Evolutionary conservation across 2,113 vertebrate species (phyloP), one percentile per base, ranked within the genome.

Genomic region (Anoura caudifer): DNA sequence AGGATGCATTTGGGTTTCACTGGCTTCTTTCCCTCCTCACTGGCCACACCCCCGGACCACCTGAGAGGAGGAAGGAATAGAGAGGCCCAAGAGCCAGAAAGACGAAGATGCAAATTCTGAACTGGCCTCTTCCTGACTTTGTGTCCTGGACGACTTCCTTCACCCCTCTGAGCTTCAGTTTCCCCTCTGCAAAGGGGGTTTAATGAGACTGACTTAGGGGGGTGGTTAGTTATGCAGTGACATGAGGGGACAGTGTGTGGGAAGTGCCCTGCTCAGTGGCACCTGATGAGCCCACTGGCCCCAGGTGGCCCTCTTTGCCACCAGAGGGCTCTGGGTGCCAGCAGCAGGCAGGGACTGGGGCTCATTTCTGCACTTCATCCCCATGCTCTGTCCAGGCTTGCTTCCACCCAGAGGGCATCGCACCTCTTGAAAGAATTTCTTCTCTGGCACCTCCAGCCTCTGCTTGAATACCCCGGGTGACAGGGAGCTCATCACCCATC

Each of bases 171-270:
- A 59, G 73, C 67, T 24, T 81, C 54, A 7, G 20, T 3, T 10
- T n/a, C 19, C 16, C 47, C 43, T 16, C 88, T 50, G 26, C 41
- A 33, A n/a, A 72, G 43, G 36, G 36, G 54, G 8, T 24, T 52
- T 72, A 19, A 5, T 2, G 16, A 43, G 47, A 15, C n/a, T 4
- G 28, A 59, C 26, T 11, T 19, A 47, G 61, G 2, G 45, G 36
- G 26, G 56, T 22, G 59, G 59, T 31, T 12, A 12, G 43, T 11
- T 12, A 15, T 2, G 19, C 84, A 38, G 47, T n/a, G 22, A 2
- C 45, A 20, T 0, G 14, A 19, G 36, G 11, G 2, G 5, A 26
- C n/a, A 6, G 12, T 12, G 14, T 2, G n/a, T 26, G 82, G 26
- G 63, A n/a, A n/a, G 12, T 4, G 56, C 43, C 28, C 63, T 10